Evolutionary conservation across 2,113 vertebrate genomes (phyloP), one percentile per base, ranked within the genome.

Genomic region (Mobula birostris): DNA sequence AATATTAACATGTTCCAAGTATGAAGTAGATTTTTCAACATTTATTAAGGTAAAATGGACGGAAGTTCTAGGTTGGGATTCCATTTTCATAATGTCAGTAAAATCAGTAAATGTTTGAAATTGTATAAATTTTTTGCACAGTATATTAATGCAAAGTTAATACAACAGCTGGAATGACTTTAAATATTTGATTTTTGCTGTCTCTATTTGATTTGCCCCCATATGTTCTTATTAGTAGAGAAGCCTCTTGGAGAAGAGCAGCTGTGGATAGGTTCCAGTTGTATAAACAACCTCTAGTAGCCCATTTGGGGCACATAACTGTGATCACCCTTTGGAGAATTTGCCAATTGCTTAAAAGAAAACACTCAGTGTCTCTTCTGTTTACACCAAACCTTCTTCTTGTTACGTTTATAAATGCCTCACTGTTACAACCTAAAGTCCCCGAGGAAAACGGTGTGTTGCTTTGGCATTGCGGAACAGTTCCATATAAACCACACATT

Each of bases 241-340:
- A 93, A 93, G 36, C 56, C 68, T 93, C 72, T 36, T 32, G 40
- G 36, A 74, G 91, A 93, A 93, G 96, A 96, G 96, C 97, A 96
- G 96, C 96, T 97, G 97, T 97, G 97, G 97, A 97, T 97, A 96
- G 96, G 96, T 96, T 96, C 96, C 96, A 97, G 96, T 97, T 98
- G 97, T 97, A 95, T 97, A 97, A 97, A 98, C 97, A 98, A 97
- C 96, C 95, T 94, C 95, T 94, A 93, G 82, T 95, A 95, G 90
- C 96, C 95, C 95, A 97, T 95, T 97, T 95, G 96, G 97, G 95
- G 96, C 94, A 95, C 96, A 96, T 83, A 74, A 94, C 96, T 96
- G 97, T 96, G 97, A 96, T 96, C 95, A 95, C 95, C 97, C 96
- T 95, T 96, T 96, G 95, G 96, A 96, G 96, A 96, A 95, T 96